Evolutionary conservation across 2,888 invertebrate species (phyloP), one percentile per base, ranked within the genome.

Genomic region (Nomada ferruginata): DNA sequence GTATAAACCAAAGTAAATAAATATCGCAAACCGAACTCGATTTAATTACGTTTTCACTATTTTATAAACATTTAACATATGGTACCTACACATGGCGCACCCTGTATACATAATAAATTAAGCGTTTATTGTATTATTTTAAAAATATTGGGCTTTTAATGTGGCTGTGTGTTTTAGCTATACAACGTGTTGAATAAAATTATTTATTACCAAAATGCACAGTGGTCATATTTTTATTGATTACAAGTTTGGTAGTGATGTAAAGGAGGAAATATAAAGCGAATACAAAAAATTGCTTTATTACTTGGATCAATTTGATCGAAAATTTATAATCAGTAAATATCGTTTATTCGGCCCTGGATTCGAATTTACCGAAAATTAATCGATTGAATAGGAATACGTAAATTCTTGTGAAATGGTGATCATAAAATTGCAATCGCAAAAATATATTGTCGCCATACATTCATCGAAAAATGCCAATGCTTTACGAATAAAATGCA

Each of bases 321-420:
- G 7, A 10, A 23, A 15, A 44, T 26, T 50, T 55, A 57, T 69
- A 75, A 69, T 69, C 26, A 18, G 0, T 44, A 23, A 44, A 75
- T 53, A 10, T 76, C 23, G 15, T 42, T 76, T 44, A 18, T 23
- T 10, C 18, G 42, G 13, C 23, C 50, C 36, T 36, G 7, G 36
- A 59, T 76, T 72, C 64, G 50, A 76, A 72, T 72, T 64, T 64
- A 9, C 11, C 23, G 1, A 57, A 57, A 64, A 72, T 72, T 76
- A 76, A 71, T 76, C 47, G 57, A 76, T 71, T 23, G n/a, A 26
- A 15, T 11, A n/a, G 15, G 52, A 26, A 23, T 47, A 47, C 61
- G 13, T 13, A 20, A 61, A 47, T 70, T 55, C 18, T 20, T 47
- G 11, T 5, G 47, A 3, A 55, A 55, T 47, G 20, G 47, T 9